phyloP scores from a whole-genome alignment of 2,888 invertebrate species.

The Monoplex corrugatus region DNA sequence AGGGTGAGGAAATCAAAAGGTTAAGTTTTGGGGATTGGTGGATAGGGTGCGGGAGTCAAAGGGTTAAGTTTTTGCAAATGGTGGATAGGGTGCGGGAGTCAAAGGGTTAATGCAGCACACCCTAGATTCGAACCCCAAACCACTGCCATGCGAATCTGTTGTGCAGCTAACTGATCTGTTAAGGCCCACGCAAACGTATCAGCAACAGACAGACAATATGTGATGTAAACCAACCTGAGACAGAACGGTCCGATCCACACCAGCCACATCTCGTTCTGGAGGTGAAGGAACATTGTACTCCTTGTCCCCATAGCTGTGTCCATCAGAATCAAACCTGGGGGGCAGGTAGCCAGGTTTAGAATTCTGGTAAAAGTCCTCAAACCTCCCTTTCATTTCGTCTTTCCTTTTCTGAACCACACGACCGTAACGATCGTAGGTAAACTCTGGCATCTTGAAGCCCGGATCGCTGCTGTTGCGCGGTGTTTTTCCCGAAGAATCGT shows the following conservation, averaged over 20 bases:
- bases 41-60: too few species aligned
- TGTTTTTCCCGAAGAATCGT: slow-evolving; percentile 64
- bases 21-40: too few species aligned
- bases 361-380: slow-evolving; percentile 71
- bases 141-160: too few species aligned
- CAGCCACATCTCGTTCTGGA: slow-evolving; percentile 85
- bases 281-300: slow-evolving; percentile 88
- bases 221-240: slow-evolving; percentile 55
- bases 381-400: slow-evolving; percentile 59
- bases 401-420: slow-evolving; percentile 58
- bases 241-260: slow-evolving; percentile 63
- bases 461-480: slow-evolving; percentile 73
- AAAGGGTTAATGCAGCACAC: too few species aligned
- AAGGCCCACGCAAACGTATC: too few species aligned
- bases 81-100: too few species aligned
- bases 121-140: too few species aligned
- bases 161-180: too few species aligned
- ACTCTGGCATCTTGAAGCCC: slow-evolving; percentile 69
- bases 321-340: slow-evolving; percentile 85
- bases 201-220: not conserved
- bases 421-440: slow-evolving; percentile 60
- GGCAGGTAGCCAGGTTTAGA: slow-evolving; percentile 76
- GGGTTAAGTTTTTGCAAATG: too few species aligned
- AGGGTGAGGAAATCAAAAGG: too few species aligned
- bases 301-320: slow-evolving; percentile 84